Conservation (phyloP, 2,888 invertebrate species). For the Ochropleura plecta region DNA sequence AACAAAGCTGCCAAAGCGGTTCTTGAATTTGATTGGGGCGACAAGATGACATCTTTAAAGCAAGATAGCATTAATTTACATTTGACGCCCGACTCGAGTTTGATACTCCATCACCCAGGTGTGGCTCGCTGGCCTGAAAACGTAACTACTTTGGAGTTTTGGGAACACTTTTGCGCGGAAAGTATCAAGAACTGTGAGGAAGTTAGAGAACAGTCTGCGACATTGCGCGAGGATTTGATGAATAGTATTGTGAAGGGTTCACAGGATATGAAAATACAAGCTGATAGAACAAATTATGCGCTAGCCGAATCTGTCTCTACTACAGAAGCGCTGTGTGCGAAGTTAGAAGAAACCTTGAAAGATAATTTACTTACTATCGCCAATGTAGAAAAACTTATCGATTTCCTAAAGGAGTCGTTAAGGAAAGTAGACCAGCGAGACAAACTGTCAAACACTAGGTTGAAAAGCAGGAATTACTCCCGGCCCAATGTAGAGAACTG, state of each 20-base stretch:
- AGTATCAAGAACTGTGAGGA: conserved; percentile 94
- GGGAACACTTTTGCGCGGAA: conserved; percentile 95
- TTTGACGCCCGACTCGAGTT: conserved; percentile 92
- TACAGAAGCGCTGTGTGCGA: conserved; percentile 93
- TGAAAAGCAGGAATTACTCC: conserved; percentile 92
- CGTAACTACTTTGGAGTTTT: conserved; percentile 92
- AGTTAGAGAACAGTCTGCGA: conserved; percentile 93
- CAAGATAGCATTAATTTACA: conserved; percentile 92
- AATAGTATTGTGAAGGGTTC: conserved; percentile 94
- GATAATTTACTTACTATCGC: conserved; percentile 94
- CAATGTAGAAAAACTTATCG: conserved; percentile 94
- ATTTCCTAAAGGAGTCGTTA: conserved; percentile 92
- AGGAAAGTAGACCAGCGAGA: conserved; percentile 93
- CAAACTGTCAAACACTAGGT: conserved; percentile 96
- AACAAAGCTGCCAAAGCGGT: conserved; percentile 94
- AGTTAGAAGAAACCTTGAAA: conserved; percentile 93
- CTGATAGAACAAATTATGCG: conserved; percentile 94
- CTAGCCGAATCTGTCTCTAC: conserved; percentile 93
- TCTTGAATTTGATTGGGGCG: conserved; percentile 97
- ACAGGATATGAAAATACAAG: conserved; percentile 95
- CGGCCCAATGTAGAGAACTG: conserved; percentile 96
- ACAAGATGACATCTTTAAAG: conserved; percentile 94
- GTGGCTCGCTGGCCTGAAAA: conserved; percentile 95
- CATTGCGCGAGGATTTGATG: conserved; percentile 92
- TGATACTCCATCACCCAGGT: conserved; percentile 94